A percentile compares a stretch with the other conserved stretches of the same genome.
Evolutionary conservation across 2,888 invertebrate species (phyloP).

Genomic region (Heteropelma amictum): DNA sequence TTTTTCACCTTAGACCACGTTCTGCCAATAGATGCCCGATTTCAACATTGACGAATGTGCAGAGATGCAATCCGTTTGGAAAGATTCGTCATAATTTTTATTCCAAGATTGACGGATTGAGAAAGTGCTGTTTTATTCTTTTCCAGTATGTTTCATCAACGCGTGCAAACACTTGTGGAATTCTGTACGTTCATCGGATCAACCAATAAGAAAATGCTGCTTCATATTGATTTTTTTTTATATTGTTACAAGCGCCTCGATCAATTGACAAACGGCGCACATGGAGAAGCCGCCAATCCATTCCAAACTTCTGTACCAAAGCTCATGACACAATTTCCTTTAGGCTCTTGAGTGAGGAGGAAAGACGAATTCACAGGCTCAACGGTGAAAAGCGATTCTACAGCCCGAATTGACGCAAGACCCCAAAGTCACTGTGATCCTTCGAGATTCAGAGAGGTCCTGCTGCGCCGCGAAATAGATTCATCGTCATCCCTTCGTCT

Average conservation of each 20-base stretch:
- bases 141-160: neutral
- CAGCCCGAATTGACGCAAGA: constrained; percentile 18
- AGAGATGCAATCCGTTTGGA: too few species aligned
- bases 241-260: constrained; percentile 5
- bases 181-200: neutral
- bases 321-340: constrained; percentile 1
- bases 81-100: too few species aligned
- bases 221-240: neutral
- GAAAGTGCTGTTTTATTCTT: too few species aligned
- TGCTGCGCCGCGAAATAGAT: constrained; percentile 43
- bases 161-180: too few species aligned
- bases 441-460: constrained; percentile 15
- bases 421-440: constrained; percentile 1
- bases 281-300: neutral
- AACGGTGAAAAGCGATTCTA: constrained; percentile 3
- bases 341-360: constrained; percentile 10
- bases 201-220: neutral
- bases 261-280: neutral
- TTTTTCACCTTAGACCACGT: too few species aligned
- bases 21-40: too few species aligned
- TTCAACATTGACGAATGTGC: too few species aligned
- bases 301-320: neutral
- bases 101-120: too few species aligned
- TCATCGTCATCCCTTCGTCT: constrained; percentile 28
- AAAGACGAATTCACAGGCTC: constrained; percentile 7